Percentiles rank a stretch among this genome's conserved stretches.
phyloP scores from a whole-genome alignment of 2,113 vertebrate genomes.

The Ctenodactylus gundi region DNA sequence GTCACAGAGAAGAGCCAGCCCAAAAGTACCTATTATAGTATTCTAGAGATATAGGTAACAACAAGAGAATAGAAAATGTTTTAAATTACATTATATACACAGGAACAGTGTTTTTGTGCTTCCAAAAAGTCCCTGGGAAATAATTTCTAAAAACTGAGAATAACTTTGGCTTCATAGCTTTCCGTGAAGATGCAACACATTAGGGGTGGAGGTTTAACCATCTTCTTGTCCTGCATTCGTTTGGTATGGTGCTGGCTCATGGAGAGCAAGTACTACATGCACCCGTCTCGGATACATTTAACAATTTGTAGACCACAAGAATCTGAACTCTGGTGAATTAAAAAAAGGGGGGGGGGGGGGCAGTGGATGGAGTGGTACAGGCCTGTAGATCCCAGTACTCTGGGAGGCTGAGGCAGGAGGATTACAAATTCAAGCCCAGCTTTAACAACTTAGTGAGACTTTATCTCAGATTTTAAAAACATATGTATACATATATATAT shows the following conservation, averaged over 20 bases:
- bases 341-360: too few relatives aligned
- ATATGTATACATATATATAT: too few relatives aligned
- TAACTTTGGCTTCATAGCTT: neutral
- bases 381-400: too few relatives aligned
- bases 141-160: neutral
- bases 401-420: too few relatives aligned
- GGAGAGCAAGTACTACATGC: neutral
- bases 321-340: neutral
- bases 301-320: too few relatives aligned
- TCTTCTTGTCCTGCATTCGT: neutral
- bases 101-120: neutral
- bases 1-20: neutral
- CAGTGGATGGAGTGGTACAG: too few relatives aligned
- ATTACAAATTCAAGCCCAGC: too few relatives aligned
- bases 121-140: neutral
- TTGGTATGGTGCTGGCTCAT: accelerated
- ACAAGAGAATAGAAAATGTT: neutral
- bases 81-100: neutral
- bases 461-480: too few relatives aligned
- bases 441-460: too few relatives aligned
- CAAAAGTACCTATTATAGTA: neutral
- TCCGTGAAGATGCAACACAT: neutral
- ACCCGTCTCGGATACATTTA: neutral
- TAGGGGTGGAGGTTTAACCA: neutral
- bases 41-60: neutral